Evolutionary conservation across 2,888 invertebrate species (phyloP), one percentile per base, ranked within the genome.

Genomic region (Oxyteleia sp.): DNA sequence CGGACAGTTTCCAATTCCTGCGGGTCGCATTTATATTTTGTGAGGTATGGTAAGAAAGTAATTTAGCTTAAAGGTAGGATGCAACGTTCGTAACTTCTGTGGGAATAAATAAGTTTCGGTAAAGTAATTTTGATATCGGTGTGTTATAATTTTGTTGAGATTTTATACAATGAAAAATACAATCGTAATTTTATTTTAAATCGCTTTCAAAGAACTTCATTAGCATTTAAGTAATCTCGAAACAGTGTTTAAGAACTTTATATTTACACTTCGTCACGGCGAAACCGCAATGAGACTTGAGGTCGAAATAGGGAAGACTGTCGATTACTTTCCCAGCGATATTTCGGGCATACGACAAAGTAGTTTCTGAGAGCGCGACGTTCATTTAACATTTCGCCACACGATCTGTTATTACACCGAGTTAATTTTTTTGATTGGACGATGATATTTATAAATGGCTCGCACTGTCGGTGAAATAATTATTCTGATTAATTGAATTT

Each of bases 201-300:
- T n/a, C n/a, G n/a, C n/a, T n/a, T n/a, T n/a, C n/a, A n/a, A n/a
- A n/a, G n/a, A n/a, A n/a, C n/a, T n/a, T n/a, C n/a, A n/a, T n/a
- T n/a, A n/a, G n/a, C n/a, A n/a, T n/a, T n/a, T n/a, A n/a, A n/a
- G n/a, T 35, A 11, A 32, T 68, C 15, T 43, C 11, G 11, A n/a
- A 43, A 15, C 13, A 66, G 15, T 0, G 11, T 66, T 29, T 4
- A 18, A 53, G 29, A 55, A 41, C 13, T 18, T 53, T 43, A 53
- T 53, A 55, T 68, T 53, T 53, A 68, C 68, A 55, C 15, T 53
- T 3, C 23, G 13, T 47, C 13, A 23, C n/a, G 45, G 57, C 5
- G 35, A 57, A n/a, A 47, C 20, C 29, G 57, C 47, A 69, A 57
- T 69, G 47, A 69, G 57, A 20, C 55, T 53, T 41, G 41, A 66